Base-by-base conservation (phyloP, 1,140 invertebrate species). In the Nixonia krombeini region DNA sequence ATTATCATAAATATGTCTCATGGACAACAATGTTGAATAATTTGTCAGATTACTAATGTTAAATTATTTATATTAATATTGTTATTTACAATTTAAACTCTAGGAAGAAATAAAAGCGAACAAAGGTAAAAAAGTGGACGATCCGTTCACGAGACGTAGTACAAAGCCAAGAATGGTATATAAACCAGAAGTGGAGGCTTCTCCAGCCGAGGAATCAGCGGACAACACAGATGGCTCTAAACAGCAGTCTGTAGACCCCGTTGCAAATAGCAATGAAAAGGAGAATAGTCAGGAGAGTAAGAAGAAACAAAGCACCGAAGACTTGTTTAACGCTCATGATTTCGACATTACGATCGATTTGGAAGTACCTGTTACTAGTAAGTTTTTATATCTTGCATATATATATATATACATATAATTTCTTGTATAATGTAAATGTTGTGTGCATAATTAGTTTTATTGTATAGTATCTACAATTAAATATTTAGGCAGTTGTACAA, bases 301-400 rank as follows among this genome's bases (percentile, higher is more conserved):
- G 57, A 84, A 80, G 21, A 84, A 78, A 46, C 85, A 87, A 79
- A 84, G 86, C 18, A 87, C 87, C 42, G 89, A 92, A 72, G 94
- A 93, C 73, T 83, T 98, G 3, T 98, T 97, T 84, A 93, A 92
- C 41, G 91, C 96, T 50, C 96, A 99, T 80, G 94, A 99, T 85
- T 99, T 99, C 86, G 96, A 99, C 75, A 98, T 99, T 69, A 94
- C 92, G 80, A 95, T 97, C 57, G 96, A 98, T 80, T 86, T 98
- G 51, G 94, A 96, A 84, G 90, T 96, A 62, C 92, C 93, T 47
- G 85, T 92, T 62, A 87, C 91, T 72, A 91, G 94, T 94, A 83
- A 88, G 88, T 88, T 66, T 65, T 40, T 9, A 5, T 1, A 12
- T 21, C 6, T 31, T 31, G 2, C 2, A 37, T 5, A 15, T 7